Percentiles rank a stretch among this genome's conserved stretches.
Evolutionary conservation across 2,797 vertebrate species (phyloP).

Genomic region (Pristis pectinata): DNA sequence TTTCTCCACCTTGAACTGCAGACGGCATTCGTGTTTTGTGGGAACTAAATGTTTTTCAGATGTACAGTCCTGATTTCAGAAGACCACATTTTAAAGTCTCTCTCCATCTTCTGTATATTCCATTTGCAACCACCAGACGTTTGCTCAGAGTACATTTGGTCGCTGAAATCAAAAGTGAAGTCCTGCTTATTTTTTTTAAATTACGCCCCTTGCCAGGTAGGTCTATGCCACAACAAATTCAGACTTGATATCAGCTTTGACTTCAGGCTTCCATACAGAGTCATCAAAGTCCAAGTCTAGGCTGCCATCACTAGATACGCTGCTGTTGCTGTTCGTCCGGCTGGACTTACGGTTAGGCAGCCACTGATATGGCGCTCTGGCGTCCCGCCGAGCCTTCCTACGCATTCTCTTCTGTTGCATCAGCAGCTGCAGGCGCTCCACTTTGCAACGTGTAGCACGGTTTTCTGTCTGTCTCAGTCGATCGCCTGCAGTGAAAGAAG

Average conservation of each 20-base stretch:
- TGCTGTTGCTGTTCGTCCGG: conserved; percentile 86
- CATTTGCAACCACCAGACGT: not conserved
- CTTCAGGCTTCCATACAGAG: conserved; percentile 91
- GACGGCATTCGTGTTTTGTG: not conserved
- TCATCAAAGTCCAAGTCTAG: conserved; percentile 94
- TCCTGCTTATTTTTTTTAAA: not conserved
- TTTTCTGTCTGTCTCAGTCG: conserved; percentile 91
- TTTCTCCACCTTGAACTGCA: conserved; percentile 12
- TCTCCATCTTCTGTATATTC: not conserved
- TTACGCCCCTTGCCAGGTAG: not conserved
- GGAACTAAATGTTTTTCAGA: conserved; percentile 11
- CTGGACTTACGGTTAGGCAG: conserved; percentile 82
- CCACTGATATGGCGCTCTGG: conserved; percentile 85
- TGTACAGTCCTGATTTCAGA: conserved; percentile 17
- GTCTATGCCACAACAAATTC: conserved; percentile 89
- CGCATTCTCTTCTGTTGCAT: conserved; percentile 94
- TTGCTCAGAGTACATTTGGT: not conserved
- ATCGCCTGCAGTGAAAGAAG: conserved; percentile 62
- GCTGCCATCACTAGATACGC: conserved; percentile 81
- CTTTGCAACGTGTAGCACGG: conserved; percentile 91
- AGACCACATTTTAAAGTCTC: conserved; percentile 19
- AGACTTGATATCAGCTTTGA: conserved; percentile 90
- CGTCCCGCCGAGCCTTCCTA: conserved; percentile 84
- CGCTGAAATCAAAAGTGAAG: conserved; percentile 29
- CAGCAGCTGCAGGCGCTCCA: conserved; percentile 88